Percentiles rank a stretch among this genome's conserved stretches.
These are phyloP conservation scores for Eurytoma adleriae DNA, from an alignment of 2,888 invertebrate genomes.

Conservation along the genomic window DNA sequence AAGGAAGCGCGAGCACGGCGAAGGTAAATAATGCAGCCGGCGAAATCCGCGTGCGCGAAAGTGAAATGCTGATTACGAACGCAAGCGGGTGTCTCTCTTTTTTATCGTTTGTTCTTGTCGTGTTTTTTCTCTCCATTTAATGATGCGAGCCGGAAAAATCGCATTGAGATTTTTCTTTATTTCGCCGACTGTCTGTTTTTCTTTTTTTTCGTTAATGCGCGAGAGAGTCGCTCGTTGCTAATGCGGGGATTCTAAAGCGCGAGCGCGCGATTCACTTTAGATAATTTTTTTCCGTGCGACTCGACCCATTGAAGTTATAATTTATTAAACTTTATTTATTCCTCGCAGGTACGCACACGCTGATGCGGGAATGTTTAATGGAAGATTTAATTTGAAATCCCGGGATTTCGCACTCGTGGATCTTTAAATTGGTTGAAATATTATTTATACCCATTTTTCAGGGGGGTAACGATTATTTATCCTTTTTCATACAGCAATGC, in stretches of 20 bases:
- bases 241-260: neutral
- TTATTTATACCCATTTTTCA: no score
- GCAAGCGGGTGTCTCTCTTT: neutral
- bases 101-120: neutral
- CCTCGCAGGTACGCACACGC: no score
- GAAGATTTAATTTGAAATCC: slow-evolving; percentile 7
- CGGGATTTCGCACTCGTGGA: no score
- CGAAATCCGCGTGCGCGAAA: neutral
- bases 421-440: no score
- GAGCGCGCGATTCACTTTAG: slow-evolving; percentile 1
- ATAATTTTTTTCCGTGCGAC: neutral
- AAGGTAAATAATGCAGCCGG: neutral
- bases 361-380: no score
- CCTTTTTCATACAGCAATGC: no score
- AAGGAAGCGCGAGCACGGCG: neutral
- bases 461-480: no score
- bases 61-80: slow-evolving; percentile 27
- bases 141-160: slow-evolving; percentile 34
- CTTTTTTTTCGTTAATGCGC: neutral
- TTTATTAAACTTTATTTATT: no score
- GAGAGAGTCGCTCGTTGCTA: neutral
- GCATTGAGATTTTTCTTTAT: slow-evolving; percentile 29
- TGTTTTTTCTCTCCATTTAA: slow-evolving; percentile 7
- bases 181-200: neutral
- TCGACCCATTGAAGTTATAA: neutral